Evolutionary conservation across 2,113 vertebrate species (phyloP), one percentile per base, ranked within the genome.

Genomic region (Pachycephala philippinensis): DNA sequence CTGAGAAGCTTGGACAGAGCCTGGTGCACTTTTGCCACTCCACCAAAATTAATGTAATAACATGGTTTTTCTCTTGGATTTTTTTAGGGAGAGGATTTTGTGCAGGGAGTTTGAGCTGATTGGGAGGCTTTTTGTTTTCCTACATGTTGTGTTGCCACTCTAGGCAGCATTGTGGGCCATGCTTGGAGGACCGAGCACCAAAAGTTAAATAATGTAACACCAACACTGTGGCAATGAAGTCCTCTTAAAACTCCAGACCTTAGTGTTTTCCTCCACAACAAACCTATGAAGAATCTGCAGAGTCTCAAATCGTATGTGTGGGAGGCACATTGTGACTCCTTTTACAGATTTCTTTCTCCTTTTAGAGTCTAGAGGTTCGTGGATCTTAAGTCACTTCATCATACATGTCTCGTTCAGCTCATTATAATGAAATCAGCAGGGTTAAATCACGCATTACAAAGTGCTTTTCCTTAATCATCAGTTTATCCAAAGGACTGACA

Each of bases 381-480:
- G 33, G 35, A 3, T 61, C 66, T 85, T 69, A 57, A 96, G 70
- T 88, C 45, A 84, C 65, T 92, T 94, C 56, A 84, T 96, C 87
- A 50, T 80, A 93, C 0, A 0, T 39, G 39, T 75, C 70, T 84
- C 49, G 27, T 85, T 92, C 80, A 92, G 77, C 77, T 56, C 30
- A 39, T 92, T 88, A 42, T 87, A 70, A 93, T 70, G 37, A 96
- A 95, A 96, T 86, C 87, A 93, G 64, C 23, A 70, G 66, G 56
- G 84, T 91, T 93, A 95, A 96, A 93, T 70, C 69, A 81, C 1
- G 4, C 89, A 87, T 93, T 90, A 89, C 81, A 63, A 75, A 86
- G 49, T 61, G 30, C 31, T 95, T 93, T 94, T 78, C 81, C 22
- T 95, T 96, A 91, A 94, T 94, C 89, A 90, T 81, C 69, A 70